Conservation (phyloP, 2,113 vertebrate species). For the Callipepla californica region DNA sequence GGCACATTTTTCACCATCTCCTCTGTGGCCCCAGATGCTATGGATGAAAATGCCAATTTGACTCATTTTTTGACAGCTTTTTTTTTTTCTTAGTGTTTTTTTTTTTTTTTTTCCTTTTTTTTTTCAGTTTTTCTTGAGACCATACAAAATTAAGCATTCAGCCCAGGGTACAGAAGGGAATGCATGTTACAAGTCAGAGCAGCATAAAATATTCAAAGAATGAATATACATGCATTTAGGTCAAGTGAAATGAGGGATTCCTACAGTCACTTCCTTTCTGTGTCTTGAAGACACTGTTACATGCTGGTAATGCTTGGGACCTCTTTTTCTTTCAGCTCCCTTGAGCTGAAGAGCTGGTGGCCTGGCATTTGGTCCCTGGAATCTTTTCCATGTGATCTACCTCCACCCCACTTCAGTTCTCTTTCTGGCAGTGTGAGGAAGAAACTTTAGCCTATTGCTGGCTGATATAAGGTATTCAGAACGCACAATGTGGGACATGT, state of each 20-base stretch:
- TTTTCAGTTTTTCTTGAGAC: background rate
- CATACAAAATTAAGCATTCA: background rate
- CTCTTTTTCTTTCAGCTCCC: background rate
- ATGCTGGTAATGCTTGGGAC: background rate
- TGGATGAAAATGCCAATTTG: background rate
- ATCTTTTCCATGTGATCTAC: background rate
- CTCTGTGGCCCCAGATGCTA: constrained; percentile 14
- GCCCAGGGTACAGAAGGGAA: background rate
- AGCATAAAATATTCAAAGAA: constrained; percentile 56
- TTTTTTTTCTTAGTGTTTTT: too few species aligned
- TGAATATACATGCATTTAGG: background rate
- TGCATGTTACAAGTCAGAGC: background rate
- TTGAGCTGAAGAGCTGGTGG: background rate
- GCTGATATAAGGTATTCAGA: background rate
- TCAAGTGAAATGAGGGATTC: background rate
- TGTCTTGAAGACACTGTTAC: background rate
- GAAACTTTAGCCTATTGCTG: background rate
- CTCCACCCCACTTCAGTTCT: background rate
- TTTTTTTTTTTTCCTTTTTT: background rate
- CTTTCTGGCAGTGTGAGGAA: background rate
- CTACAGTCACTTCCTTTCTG: background rate
- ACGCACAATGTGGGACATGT: background rate
- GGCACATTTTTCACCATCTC: background rate
- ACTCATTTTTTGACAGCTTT: background rate
- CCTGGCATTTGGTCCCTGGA: background rate